A percentile compares a stretch with the other conserved stretches of the same genome.
phyloP scores from a whole-genome alignment of 2,888 invertebrate genomes.

The Melipona bicolor region DNA sequence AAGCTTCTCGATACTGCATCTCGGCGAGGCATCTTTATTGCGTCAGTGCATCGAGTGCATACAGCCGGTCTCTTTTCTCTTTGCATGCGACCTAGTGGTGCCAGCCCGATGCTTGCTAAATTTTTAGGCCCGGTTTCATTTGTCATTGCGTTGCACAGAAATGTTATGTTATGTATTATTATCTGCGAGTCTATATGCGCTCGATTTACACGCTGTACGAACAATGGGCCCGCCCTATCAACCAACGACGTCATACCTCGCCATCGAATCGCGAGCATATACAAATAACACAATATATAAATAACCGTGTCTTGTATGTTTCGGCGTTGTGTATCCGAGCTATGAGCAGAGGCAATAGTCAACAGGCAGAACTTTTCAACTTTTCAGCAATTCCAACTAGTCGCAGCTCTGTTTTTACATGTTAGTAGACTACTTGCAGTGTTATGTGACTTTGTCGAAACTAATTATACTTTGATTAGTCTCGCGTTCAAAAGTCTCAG shows the following conservation, averaged over 20 bases:
- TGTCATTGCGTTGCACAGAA: conserved; percentile 65
- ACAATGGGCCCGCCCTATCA: conserved; percentile 74
- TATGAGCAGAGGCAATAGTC: not conserved
- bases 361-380: too few species aligned
- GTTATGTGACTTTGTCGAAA: not conserved
- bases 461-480: not conserved
- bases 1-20: conserved; percentile 39
- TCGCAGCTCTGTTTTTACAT: not conserved
- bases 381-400: not conserved
- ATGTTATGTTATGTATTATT: conserved; percentile 67
- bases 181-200: conserved; percentile 59
- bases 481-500: not conserved
- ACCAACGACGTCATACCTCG: conserved; percentile 70
- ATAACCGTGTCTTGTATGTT: conserved; percentile 72
- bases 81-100: conserved; percentile 55
- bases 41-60: conserved; percentile 44
- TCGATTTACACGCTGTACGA: conserved; percentile 73
- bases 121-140: conserved; percentile 62
- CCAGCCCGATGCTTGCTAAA: conserved; percentile 53
- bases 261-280: conserved; percentile 70
- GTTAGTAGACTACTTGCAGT: not conserved
- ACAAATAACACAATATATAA: conserved; percentile 26
- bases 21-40: conserved; percentile 48
- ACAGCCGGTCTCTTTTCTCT: conserved; percentile 9
- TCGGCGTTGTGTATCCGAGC: conserved; percentile 58